These are phyloP conservation scores for Brachionus angularis DNA, from an alignment of 1,140 invertebrate genomes.

Conservation along the genomic window DNA sequence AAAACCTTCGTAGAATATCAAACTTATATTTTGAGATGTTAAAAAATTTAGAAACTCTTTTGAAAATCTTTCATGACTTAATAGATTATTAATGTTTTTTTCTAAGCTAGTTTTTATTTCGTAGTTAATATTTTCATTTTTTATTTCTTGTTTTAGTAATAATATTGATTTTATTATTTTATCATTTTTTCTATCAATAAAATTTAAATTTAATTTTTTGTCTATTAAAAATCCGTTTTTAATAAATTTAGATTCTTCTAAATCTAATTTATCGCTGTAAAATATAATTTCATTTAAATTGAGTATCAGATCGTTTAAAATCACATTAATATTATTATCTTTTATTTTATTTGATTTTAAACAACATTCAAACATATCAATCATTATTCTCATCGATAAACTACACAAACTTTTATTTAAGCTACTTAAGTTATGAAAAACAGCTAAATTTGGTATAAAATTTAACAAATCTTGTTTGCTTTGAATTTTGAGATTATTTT, in stretches of 20 bases:
- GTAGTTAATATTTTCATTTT: not conserved
- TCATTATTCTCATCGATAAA: too few species aligned
- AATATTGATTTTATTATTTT: not conserved
- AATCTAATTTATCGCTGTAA: not conserved
- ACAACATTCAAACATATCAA: too few species aligned
- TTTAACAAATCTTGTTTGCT: too few species aligned
- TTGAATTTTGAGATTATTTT: too few species aligned
- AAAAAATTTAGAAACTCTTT: not conserved
- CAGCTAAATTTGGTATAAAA: too few species aligned
- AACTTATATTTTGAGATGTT: not conserved
- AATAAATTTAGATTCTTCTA: slow-evolving; percentile 1
- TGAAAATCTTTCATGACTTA: not conserved
- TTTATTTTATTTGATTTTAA: too few species aligned
- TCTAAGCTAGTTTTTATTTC: not conserved
- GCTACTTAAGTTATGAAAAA: too few species aligned
- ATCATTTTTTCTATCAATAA: not conserved
- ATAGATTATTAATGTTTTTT: not conserved
- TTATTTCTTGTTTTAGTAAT: not conserved
- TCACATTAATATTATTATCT: not conserved
- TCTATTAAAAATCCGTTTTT: slow-evolving; percentile 24
- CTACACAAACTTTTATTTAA: too few species aligned
- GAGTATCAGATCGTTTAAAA: not conserved
- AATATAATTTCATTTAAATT: not conserved
- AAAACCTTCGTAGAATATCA: slow-evolving; percentile 9
- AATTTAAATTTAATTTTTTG: not conserved